These are phyloP conservation scores for Hystrix cristata DNA, from an alignment of 2,113 vertebrate species.

Conservation along the genomic window DNA sequence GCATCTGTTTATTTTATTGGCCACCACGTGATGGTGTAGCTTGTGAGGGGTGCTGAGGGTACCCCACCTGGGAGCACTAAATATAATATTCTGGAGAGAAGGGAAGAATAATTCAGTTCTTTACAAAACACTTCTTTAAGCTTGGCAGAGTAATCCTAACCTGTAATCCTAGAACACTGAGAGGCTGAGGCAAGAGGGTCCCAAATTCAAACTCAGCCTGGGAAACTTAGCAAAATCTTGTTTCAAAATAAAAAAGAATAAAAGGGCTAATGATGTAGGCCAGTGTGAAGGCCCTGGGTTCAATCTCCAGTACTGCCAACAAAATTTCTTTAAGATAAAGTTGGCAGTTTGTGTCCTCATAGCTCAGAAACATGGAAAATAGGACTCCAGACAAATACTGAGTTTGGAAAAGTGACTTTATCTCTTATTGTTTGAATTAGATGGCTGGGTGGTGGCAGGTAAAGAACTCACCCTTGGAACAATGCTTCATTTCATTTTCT, in stretches of 20 bases:
- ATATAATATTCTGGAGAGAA: not conserved
- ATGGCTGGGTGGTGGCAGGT: not conserved
- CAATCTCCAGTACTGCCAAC: not conserved
- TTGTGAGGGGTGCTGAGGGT: not conserved
- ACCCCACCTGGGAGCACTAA: rapidly evolving
- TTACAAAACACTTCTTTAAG: not conserved
- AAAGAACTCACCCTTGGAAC: not conserved
- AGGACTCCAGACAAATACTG: not conserved
- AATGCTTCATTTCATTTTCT: not conserved
- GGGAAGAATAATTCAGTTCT: not conserved
- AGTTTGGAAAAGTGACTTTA: constrained; percentile 15
- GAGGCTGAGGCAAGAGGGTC: not conserved
- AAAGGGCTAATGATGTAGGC: not conserved
- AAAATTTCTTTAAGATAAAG: not conserved
- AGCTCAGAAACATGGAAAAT: constrained; percentile 3
- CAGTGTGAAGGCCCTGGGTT: not conserved
- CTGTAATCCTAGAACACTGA: not conserved
- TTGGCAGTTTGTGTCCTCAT: not conserved
- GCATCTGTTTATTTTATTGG: not conserved
- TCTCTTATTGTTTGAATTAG: constrained; percentile 8
- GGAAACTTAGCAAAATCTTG: not conserved
- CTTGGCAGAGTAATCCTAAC: not conserved
- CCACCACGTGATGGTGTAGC: not conserved
- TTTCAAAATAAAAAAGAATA: not conserved
- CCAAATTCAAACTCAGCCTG: not conserved